phyloP scores from a whole-genome alignment of 2,113 vertebrate species.

The Nanger granti region DNA sequence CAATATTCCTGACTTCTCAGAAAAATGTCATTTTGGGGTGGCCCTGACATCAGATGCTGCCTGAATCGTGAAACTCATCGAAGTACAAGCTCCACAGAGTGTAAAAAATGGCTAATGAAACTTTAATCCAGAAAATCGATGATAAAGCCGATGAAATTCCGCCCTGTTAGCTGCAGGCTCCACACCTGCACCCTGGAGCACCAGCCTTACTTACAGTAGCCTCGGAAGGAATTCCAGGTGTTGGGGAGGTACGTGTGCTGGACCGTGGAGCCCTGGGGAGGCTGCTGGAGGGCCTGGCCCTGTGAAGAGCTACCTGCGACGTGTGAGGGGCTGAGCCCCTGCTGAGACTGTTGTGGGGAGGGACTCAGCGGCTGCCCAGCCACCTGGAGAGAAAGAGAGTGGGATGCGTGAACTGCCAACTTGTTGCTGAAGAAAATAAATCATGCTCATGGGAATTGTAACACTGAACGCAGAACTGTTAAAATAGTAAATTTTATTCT shows the following conservation, averaged over 20 bases:
- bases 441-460: background rate
- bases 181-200: too few species aligned
- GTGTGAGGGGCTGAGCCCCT: conserved; percentile 90
- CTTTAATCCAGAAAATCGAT: background rate
- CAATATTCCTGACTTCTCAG: background rate
- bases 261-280: conserved; percentile 81
- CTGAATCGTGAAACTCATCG: background rate
- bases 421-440: background rate
- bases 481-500: background rate
- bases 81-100: background rate
- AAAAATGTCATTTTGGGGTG: background rate
- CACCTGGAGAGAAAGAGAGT: conserved; percentile 73
- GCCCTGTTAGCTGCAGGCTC: background rate
- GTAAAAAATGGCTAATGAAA: background rate
- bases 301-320: conserved; percentile 81
- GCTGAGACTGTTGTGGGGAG: conserved; percentile 86
- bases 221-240: conserved; percentile 92
- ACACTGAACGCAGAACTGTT: background rate
- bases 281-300: conserved; percentile 82
- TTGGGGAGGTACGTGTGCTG: conserved; percentile 93
- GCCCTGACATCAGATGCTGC: background rate
- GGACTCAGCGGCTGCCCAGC: conserved; percentile 90
- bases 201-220: conserved; percentile 86
- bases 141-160: background rate
- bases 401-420: background rate